These are phyloP conservation scores for Drosophila novamexicana DNA, from an alignment of 1,140 invertebrate genomes.

Conservation along the genomic window DNA sequence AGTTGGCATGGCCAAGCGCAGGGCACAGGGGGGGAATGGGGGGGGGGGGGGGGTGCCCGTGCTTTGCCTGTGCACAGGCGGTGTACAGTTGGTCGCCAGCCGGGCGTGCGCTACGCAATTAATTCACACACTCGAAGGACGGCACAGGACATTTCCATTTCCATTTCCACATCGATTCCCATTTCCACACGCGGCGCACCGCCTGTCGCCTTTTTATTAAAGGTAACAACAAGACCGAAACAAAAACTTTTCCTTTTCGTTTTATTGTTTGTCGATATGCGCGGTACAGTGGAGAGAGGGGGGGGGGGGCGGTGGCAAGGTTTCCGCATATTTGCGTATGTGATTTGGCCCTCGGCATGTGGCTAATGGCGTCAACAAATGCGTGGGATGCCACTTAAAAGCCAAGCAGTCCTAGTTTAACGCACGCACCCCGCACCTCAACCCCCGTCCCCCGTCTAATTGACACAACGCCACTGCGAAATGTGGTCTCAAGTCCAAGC, in stretches of 20 bases:
- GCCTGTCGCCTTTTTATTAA: constrained; percentile 34
- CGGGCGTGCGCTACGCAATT: constrained; percentile 79
- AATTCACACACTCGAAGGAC: constrained; percentile 81
- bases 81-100: constrained; percentile 56
- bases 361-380: constrained; percentile 75
- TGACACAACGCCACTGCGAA: not conserved
- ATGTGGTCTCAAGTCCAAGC: constrained; percentile 34
- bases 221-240: constrained; percentile 28
- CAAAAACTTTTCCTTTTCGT: constrained; percentile 10
- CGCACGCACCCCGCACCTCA: not conserved
- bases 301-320: not conserved
- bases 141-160: constrained; percentile 58
- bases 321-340: constrained; percentile 64
- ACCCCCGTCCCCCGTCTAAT: not conserved
- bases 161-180: constrained; percentile 32
- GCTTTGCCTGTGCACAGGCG: not conserved
- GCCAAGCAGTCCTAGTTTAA: constrained; percentile 13
- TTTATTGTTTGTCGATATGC: constrained; percentile 42
- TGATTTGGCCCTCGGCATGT: constrained; percentile 65
- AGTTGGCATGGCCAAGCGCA: not conserved
- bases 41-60: not conserved
- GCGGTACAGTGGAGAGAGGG: not conserved
- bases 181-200: not conserved
- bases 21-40: not conserved
- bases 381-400: constrained; percentile 50